Evolutionary conservation across 2,797 vertebrate species (phyloP).

Genomic region (Pteropus rufus): DNA sequence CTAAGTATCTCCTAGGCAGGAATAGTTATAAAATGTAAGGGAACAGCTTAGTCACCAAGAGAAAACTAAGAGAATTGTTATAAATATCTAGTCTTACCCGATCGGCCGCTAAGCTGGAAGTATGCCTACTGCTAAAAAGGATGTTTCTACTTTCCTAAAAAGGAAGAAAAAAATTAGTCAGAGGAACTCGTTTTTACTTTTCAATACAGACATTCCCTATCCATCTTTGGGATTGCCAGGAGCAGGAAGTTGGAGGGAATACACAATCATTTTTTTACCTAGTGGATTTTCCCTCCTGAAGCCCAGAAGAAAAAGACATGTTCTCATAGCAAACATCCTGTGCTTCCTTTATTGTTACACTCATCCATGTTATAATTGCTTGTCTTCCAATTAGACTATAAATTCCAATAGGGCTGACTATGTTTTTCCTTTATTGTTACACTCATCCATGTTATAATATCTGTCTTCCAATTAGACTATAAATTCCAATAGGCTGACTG

Average conservation of each 20-base stretch:
- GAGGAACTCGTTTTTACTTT: neutral
- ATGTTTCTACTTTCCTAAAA: constrained; percentile 31
- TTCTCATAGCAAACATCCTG: neutral
- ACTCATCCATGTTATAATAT: neutral
- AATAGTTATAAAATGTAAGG: neutral
- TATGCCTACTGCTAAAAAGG: neutral
- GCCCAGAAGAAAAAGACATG: neutral
- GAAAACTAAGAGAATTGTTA: neutral
- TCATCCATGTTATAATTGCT: neutral
- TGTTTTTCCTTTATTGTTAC: neutral
- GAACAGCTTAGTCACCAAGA: neutral
- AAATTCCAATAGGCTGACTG: neutral
- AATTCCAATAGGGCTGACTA: too few species aligned
- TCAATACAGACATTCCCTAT: neutral
- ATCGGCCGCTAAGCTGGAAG: neutral
- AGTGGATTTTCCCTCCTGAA: neutral
- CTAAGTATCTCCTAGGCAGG: neutral
- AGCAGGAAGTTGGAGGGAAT: neutral
- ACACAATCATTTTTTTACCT: neutral
- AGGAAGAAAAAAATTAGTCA: constrained; percentile 5
- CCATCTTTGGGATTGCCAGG: neutral
- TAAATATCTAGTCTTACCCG: neutral
- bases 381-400: neutral
- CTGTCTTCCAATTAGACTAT: neutral
- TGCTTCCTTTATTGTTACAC: neutral